These are phyloP conservation scores for Tringa solitaria DNA, from an alignment of 2,113 vertebrate species.

Conservation along the genomic window DNA sequence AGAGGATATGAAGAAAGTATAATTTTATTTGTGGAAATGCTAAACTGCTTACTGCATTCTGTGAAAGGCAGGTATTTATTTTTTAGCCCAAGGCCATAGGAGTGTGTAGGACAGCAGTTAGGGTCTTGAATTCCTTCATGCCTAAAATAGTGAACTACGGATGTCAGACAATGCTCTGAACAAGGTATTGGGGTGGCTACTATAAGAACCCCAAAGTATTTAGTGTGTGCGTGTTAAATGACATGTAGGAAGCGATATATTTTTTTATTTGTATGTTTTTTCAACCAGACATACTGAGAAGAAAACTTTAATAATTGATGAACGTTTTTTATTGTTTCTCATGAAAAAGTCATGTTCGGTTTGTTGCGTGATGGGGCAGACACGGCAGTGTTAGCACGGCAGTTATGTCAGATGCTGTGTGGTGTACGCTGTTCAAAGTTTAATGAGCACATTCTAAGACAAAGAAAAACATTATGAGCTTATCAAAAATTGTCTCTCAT, in stretches of 20 bases:
- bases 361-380: constrained; percentile 43
- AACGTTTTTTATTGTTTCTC: constrained; percentile 59
- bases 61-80: not conserved
- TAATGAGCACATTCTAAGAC: constrained; percentile 55
- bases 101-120: not conserved
- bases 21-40: not conserved
- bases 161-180: not conserved
- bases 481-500: constrained; percentile 3
- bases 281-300: not conserved
- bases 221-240: not conserved
- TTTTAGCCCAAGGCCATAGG: not conserved
- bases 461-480: constrained; percentile 14
- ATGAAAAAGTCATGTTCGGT: constrained; percentile 69
- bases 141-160: not conserved
- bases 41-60: not conserved
- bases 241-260: not conserved
- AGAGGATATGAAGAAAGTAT: not conserved
- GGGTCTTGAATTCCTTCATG: not conserved
- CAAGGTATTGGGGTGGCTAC: not conserved
- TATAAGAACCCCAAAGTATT: not conserved
- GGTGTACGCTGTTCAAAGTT: constrained; percentile 50
- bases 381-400: not conserved
- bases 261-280: not conserved
- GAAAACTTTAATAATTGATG: constrained; percentile 69
- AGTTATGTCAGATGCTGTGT: not conserved